These are phyloP conservation scores for Dryobotodes eremita DNA, from an alignment of 2,888 invertebrate species.

Conservation along the genomic window DNA sequence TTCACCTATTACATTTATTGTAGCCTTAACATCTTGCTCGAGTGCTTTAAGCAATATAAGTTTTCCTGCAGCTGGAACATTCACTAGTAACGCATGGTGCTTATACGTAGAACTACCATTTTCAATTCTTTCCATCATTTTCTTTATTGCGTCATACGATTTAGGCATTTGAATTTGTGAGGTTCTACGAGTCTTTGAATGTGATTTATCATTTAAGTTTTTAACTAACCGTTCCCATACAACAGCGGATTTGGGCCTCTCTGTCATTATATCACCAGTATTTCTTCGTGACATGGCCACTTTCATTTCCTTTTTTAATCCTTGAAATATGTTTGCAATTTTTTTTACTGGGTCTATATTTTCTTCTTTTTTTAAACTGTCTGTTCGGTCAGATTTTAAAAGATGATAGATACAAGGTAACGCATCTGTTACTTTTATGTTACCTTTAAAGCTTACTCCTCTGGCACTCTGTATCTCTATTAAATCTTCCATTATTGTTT, in stretches of 20 bases:
- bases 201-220: slow-evolving; percentile 72
- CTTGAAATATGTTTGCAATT: slow-evolving; percentile 76
- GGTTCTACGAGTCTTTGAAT: slow-evolving; percentile 72
- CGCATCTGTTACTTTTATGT: slow-evolving; percentile 77
- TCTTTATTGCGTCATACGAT: slow-evolving; percentile 75
- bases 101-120: slow-evolving; percentile 76
- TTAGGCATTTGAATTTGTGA: slow-evolving; percentile 64
- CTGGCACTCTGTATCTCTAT: slow-evolving; percentile 79
- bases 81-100: slow-evolving; percentile 70
- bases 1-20: slow-evolving; percentile 72
- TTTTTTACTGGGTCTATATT: slow-evolving; percentile 65
- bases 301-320: slow-evolving; percentile 76
- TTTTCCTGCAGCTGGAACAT: slow-evolving; percentile 75
- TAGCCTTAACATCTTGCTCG: slow-evolving; percentile 73
- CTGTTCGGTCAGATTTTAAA: slow-evolving; percentile 69
- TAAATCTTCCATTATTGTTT: slow-evolving; percentile 82
- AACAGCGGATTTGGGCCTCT: slow-evolving; percentile 79
- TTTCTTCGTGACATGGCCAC: slow-evolving; percentile 72
- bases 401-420: slow-evolving; percentile 85
- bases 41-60: slow-evolving; percentile 79
- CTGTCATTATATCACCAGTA: slow-evolving; percentile 48
- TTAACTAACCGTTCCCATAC: slow-evolving; percentile 83
- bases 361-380: slow-evolving; percentile 43
- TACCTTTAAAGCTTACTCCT: slow-evolving; percentile 69
- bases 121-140: slow-evolving; percentile 74